Conservation (phyloP, 2,888 invertebrate genomes). For the Tenthredo livida region DNA sequence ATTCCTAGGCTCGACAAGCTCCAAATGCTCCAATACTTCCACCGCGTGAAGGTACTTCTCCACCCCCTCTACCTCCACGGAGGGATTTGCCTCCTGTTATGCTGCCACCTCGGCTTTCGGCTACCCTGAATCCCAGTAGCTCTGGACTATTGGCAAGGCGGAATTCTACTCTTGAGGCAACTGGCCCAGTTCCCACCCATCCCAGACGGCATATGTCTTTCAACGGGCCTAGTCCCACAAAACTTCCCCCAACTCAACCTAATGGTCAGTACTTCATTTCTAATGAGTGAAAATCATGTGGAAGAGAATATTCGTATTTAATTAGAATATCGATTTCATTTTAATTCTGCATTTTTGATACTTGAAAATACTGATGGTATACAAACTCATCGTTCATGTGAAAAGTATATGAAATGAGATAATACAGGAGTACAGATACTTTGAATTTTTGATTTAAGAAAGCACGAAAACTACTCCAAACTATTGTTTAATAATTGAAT, state of each 20-base stretch:
- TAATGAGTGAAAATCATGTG: not conserved
- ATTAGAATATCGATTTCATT: not conserved
- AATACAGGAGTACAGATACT: not conserved
- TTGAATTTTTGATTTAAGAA: not conserved
- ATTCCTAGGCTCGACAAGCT: conserved; percentile 81
- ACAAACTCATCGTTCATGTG: not conserved
- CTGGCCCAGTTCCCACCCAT: conserved; percentile 66
- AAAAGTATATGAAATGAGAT: not conserved
- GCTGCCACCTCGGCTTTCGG: conserved; percentile 72
- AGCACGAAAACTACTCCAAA: not conserved
- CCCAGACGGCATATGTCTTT: conserved; percentile 75
- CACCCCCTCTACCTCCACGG: conserved; percentile 85
- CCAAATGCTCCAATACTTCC: conserved; percentile 86
- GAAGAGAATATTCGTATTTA: not conserved
- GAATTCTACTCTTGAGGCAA: conserved; percentile 74
- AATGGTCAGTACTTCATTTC: conserved; percentile 67
- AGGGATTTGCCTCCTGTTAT: conserved; percentile 71
- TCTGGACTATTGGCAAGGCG: conserved; percentile 75
- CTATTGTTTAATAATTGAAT: not conserved
- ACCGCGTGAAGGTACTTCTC: conserved; percentile 83
- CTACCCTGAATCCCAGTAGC: conserved; percentile 71
- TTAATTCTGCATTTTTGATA: not conserved
- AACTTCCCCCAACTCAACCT: conserved; percentile 71
- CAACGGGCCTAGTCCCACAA: conserved; percentile 76
- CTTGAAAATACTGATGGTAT: not conserved